Base-by-base conservation (phyloP, 2,113 vertebrate genomes). In the Donacobius atricapilla region DNA sequence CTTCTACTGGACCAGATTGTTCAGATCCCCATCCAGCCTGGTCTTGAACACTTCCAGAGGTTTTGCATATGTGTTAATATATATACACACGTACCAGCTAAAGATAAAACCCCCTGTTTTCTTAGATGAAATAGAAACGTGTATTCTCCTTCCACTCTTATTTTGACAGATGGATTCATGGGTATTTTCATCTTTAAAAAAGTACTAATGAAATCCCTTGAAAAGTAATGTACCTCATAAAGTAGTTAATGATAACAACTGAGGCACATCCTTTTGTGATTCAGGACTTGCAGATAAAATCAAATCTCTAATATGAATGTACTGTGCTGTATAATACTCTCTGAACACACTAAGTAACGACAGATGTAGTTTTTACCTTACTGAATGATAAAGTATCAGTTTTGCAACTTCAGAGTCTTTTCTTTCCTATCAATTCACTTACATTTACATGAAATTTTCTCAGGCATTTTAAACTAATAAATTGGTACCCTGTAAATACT, bases 241-340 rank as follows among this genome's bases (percentile, higher is more conserved):
- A 95, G 93, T 47, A 84, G 54, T 90, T 94, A 94, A 96, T 89
- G 40, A 60, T 90, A 96, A 87, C 61, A 97, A 93, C n/a, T 6
- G 27, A 91, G 88, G 65, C 86, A 96, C 33, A 97, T 80, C 65
- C 48, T 94, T 89, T 93, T 94, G 82, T 72, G 79, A 96, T 88
- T 94, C 60, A 57, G 54, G 31, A 2, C n/a, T 94, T 88, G 89
- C 47, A 81, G 51, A 80, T 66, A 91, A 95, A 96, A 93, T 88
- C 58, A 87, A 33, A 95, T 79, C 50, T 95, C 42, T 94, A 85
- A 93, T 85, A 92, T 90, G 92, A 97, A 89, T 88, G 23, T 60
- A 84, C 37, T 81, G 39, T 88, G 28, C 91, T 94, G 79, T 64
- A 53, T 76, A 93, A 91, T 69, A 65, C 50, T 94, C 45, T 39